Percentiles rank a stretch among this genome's conserved stretches.
Conservation (phyloP, 2,888 invertebrate genomes). For the Cataglyphis livida region DNA sequence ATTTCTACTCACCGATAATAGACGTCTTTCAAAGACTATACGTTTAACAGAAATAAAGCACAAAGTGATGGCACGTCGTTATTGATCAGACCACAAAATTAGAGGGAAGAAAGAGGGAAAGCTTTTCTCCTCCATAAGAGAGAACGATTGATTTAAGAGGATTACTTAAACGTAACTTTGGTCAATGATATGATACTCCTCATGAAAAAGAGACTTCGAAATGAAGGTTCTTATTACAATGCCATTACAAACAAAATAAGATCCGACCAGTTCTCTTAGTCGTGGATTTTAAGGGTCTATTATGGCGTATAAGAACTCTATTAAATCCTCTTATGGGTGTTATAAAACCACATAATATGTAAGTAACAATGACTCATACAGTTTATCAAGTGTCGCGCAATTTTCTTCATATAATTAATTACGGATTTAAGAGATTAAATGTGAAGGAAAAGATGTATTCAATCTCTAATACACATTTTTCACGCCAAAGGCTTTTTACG, state of each 20-base stretch:
- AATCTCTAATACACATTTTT: background rate
- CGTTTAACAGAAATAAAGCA: conserved; percentile 14
- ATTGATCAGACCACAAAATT: conserved; percentile 35
- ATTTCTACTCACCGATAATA: background rate
- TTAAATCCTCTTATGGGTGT: background rate
- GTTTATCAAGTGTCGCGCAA: background rate
- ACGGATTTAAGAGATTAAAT: background rate
- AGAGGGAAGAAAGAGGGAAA: background rate
- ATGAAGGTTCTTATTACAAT: conserved; percentile 36
- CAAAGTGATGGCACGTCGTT: conserved; percentile 33
- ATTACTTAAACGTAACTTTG: conserved; percentile 23
- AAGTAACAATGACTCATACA: conserved; percentile 6
- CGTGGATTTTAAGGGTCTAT: conserved; percentile 21
- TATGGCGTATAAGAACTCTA: conserved; percentile 22
- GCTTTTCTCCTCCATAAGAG: background rate
- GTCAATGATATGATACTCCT: background rate
- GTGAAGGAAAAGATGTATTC: background rate
- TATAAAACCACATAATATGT: background rate
- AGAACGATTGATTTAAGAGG: conserved; percentile 22
- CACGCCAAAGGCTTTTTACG: conserved; percentile 4
- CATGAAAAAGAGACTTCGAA: conserved; percentile 1
- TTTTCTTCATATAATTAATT: conserved; percentile 1
- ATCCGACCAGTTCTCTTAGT: background rate
- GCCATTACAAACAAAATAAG: conserved; percentile 12
- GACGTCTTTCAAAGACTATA: background rate